These are phyloP conservation scores for Oxyteleia sp. DNA, from an alignment of 2,888 invertebrate genomes.

Conservation along the genomic window DNA sequence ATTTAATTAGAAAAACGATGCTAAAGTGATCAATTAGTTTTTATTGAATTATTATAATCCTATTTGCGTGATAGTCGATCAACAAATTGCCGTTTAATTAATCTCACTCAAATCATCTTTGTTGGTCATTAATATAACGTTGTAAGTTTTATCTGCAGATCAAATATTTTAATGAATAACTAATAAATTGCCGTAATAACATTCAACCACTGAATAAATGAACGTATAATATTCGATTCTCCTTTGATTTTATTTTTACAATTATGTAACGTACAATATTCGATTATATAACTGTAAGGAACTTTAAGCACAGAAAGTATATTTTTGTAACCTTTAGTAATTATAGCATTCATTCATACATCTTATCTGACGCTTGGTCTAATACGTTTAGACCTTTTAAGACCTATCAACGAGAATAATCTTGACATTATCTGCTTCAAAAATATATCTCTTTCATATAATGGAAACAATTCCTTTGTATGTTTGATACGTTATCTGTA, in stretches of 20 bases:
- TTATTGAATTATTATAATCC: conserved; percentile 42
- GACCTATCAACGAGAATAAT: background rate
- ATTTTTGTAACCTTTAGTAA: background rate
- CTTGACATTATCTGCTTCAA: background rate
- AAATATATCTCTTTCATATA: background rate
- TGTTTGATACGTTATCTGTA: background rate
- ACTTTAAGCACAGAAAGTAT: too few species aligned
- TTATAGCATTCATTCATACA: background rate
- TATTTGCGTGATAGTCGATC: conserved; percentile 18
- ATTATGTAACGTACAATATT: too few species aligned
- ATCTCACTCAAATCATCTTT: conserved; percentile 29
- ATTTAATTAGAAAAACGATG: background rate
- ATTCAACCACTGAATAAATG: background rate
- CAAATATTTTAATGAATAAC: conserved; percentile 20
- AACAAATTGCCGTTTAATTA: conserved; percentile 43
- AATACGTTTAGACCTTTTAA: background rate
- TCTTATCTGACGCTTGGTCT: background rate
- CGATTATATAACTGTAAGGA: too few species aligned
- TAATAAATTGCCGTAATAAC: conserved; percentile 24
- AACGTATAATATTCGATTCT: background rate
- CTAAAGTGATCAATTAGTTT: conserved; percentile 35
- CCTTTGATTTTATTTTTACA: too few species aligned
- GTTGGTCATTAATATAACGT: conserved; percentile 14
- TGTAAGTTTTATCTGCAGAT: conserved; percentile 11
- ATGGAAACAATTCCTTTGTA: background rate